Evolutionary conservation across 2,888 invertebrate genomes (phyloP), one percentile per base, ranked within the genome.

Genomic region (Trichopoda pennipes): DNA sequence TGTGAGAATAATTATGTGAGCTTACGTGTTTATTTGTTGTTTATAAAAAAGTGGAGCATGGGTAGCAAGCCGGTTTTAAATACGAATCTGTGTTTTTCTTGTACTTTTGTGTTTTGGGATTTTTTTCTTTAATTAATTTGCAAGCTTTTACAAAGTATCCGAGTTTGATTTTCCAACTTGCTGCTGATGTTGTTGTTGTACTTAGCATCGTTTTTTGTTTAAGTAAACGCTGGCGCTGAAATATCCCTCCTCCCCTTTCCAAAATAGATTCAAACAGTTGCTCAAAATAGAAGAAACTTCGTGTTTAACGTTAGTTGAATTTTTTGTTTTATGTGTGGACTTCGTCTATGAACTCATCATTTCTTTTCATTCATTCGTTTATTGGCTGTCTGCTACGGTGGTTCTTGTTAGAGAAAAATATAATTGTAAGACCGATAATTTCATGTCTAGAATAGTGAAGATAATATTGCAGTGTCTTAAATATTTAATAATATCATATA

Each of bases 341-440:
- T 80, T 82, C 70, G 82, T 79, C 79, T 82, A 82, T 82, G 75
- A 82, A 80, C 79, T 72, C 82, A 82, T 82, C 82, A 79, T 72
- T 76, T 72, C 79, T 79, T 75, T 89, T 86, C 89, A 88, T 88
- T 88, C 89, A 89, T 89, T 88, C 88, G 87, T 86, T 86, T 86
- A 81, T 86, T 86, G 86, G 85, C 85, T 84, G 87, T 81, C 75
- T 86, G 87, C 86, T 86, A 85, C 84, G 87, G 83, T 85, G 85
- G 81, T 78, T 84, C 75, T 81, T 53, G 14, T 35, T 69, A 66
- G 74, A 73, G 35, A 51, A 47, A 19, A 56, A 17, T 44, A 66
- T 14, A 16, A 14, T 23, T 55, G 21, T 28, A 42, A 74, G 38
- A 16, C 14, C 14, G 60, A 66, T 58, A 58, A 23, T 19, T 47